phyloP scores from a whole-genome alignment of 2,113 vertebrate species.

The mouse (Mus musculus) region GRCm39 chr6:52698501-52699000 shows the following conservation, averaged over 20 bases:
- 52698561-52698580: not conserved
- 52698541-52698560: no score
- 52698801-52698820: not conserved
- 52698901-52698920: not conserved
- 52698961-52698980: not conserved
- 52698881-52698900: slow-evolving; percentile 36
- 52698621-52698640: no score
- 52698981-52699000: not conserved
- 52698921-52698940: not conserved
- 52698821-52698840: slow-evolving; percentile 23
- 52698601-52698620: not conserved
- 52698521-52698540: not conserved
- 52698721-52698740: slow-evolving; percentile 43
- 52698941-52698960: not conserved
- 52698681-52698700: not conserved
- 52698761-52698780: not conserved
- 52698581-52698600: not conserved
- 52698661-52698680: not conserved
- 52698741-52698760: not conserved
- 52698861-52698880: not conserved
- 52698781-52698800: slow-evolving; percentile 36
- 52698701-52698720: slow-evolving; percentile 24
- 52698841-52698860: slow-evolving; percentile 20
- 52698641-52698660: not conserved
- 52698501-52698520: not conserved